These are phyloP conservation scores for Zaprionus bogoriensis DNA, from an alignment of 2,888 invertebrate species.

Conservation along the genomic window DNA sequence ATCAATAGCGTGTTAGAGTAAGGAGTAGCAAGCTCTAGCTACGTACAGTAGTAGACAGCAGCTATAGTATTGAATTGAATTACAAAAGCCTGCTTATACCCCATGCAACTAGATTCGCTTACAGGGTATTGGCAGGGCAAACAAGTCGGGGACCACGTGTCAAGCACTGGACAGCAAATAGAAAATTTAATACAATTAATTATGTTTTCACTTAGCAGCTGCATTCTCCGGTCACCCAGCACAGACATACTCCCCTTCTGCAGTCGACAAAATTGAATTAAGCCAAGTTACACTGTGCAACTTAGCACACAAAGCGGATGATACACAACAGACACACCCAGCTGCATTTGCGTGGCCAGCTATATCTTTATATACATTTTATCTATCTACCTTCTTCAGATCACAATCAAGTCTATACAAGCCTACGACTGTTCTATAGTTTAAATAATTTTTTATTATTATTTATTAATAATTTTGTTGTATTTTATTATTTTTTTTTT, in stretches of 20 bases:
- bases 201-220: slow-evolving; percentile 70
- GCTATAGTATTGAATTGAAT: too few species aligned
- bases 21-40: neutral
- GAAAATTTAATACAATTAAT: slow-evolving; percentile 78
- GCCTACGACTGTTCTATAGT: too few species aligned
- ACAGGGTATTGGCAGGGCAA: slow-evolving; percentile 6
- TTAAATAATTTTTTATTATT: too few species aligned
- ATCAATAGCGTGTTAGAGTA: slow-evolving; percentile 24
- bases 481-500: neutral
- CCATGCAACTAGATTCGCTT: neutral
- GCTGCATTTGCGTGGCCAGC: neutral
- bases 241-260: neutral
- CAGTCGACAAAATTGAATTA: slow-evolving; percentile 68
- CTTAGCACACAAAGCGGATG: neutral
- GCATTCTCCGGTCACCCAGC: slow-evolving; percentile 4
- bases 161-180: slow-evolving; percentile 52
- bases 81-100: too few species aligned
- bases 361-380: neutral
- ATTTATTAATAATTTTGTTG: too few species aligned
- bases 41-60: too few species aligned
- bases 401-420: too few species aligned
- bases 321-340: neutral
- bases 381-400: too few species aligned
- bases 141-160: slow-evolving; percentile 20
- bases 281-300: slow-evolving; percentile 43